Base-by-base conservation (phyloP, 2,797 vertebrate species). In the Arrhamphus sclerolepis region DNA sequence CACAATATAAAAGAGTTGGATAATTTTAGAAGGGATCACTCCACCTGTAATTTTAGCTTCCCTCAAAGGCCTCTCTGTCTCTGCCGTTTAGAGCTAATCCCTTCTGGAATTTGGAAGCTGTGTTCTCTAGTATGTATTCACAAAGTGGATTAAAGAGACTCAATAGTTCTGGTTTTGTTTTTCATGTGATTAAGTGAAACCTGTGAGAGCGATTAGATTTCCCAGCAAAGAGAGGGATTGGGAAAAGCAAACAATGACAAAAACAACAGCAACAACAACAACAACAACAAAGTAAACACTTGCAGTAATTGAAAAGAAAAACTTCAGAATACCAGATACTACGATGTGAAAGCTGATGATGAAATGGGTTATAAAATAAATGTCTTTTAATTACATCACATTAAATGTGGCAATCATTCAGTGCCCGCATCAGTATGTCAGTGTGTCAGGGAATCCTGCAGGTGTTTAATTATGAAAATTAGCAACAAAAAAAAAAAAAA, bases 1-100 rank as follows among this genome's bases (percentile, higher is more conserved):
- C 73, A 47, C 87, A 83, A 91, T 91, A 93, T 93, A 92, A 92
- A 93, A 92, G 91, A 92, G 91, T 87, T 82, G 89, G 92, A 92
- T 94, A 93, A 93, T 93, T 94, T 94, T 94, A 94, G 92, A 93
- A 91, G 83, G 89, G 89, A 94, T 92, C 90, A 91, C 88, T 93
- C 91, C 90, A 92, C 90, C 89, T 93, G 91, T 92, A 93, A 92
- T 91, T 93, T 91, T 91, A 91, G 89, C 90, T 89, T 80, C 87
- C 82, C 89, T 89, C 85, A 88, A 89, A 90, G 85, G 81, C 83
- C 82, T 75, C 89, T 92, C 82, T 83, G 83, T 87, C 87, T 88
- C 79, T 74, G 83, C 82, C 80, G 61, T 88, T 91, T 81, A 87
- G 72, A 83, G 71, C 81, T 89, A 87, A 90, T 89, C 87, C 80